Base-by-base conservation (phyloP, 2,797 vertebrate species). In the Tangara arthus region DNA sequence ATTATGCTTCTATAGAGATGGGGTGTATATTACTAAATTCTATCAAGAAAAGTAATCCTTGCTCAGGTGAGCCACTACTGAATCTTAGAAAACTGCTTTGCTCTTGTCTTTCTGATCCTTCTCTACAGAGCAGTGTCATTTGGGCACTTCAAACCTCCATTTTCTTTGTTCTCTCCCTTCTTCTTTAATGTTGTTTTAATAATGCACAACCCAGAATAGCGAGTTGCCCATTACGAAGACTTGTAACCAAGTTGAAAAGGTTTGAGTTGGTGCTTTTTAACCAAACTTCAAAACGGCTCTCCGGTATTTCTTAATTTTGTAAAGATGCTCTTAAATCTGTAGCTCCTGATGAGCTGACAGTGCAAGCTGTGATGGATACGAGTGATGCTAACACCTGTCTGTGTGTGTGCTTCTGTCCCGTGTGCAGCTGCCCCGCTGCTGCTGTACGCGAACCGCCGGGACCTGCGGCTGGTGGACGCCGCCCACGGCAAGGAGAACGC, bases 401-500 rank as follows among this genome's bases (percentile, higher is more conserved):
- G 21, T 55, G 49, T 92, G 32, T 94, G 24, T 88, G n/a, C 23
- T 35, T 94, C 19, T 91, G 61, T 73, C 65, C 44, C 6, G 4
- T 30, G 13, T 41, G 5, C 96, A 99, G 99, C 98, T 39, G 98
- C 98, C 90, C 99, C 99, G 11, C 98, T 99, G 97, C 97, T 99
- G 95, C 98, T 99, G 79, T 99, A 99, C 11, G 99, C 99, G 3
- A 99, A 99, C 98, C 98, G 99, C 11, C 98, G 99, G 79, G 99
- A 99, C 53, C 98, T 99, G 57, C 98, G 99, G 23, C 96, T 99
- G 87, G 99, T 99, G 97, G 99, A 99, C 22, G 99, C 98, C 26
- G 98, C 98, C 1, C 98, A 98, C 0, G 98, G 98, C 59, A 98
- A 97, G 93, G 98, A 98, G 93, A 99, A 99, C 5, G 99, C 99